Base-by-base conservation (phyloP, 2,797 vertebrate genomes). In the Siniperca obscura region DNA sequence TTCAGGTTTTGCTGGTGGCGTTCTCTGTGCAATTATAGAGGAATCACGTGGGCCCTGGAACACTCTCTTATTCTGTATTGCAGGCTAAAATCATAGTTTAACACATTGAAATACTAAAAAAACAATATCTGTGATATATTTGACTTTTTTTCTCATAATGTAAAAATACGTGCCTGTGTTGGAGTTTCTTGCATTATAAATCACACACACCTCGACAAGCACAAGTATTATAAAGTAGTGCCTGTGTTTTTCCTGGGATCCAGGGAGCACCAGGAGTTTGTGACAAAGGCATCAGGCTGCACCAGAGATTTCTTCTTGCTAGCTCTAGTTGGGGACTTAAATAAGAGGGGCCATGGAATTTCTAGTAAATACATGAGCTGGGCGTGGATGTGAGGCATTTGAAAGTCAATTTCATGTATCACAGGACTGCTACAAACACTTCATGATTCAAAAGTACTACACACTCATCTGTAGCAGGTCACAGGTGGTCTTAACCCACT, bases 1-100 rank as follows among this genome's bases (percentile, higher is more conserved):
- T 91, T 87, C 90, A 91, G 86, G 90, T 92, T 81, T 87, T 76
- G 88, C 88, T 90, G 12, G 36, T 87, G 89, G 90, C 85, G 42
- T 85, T 90, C 60, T 74, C 74, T 79, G 75, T 83, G 75, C 73
- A 85, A 82, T 87, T 88, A 90, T 62, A 85, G 84, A 87, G 56
- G 61, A 70, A 90, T 90, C 86, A 85, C 25, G 19, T 67, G 75
- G 60, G 80, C 70, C 76, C 60, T 69, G 71, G 68, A 90, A 89
- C 74, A 83, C 77, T 82, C 55, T 68, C 30, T 75, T 71, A 82
- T 80, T 75, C 62, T 75, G 22, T 66, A 68, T 70, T 78, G 73
- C 69, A 38, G 74, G 72, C 86, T 52, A 71, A 74, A 82, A 76
- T 78, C 48, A 73, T 19, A 74, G 60, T 87, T 86, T 56, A 81